A percentile compares a stretch with the other conserved stretches of the same genome.
These are phyloP conservation scores for Cephus rjabovi DNA, from an alignment of 2,888 invertebrate species.

Conservation along the genomic window DNA sequence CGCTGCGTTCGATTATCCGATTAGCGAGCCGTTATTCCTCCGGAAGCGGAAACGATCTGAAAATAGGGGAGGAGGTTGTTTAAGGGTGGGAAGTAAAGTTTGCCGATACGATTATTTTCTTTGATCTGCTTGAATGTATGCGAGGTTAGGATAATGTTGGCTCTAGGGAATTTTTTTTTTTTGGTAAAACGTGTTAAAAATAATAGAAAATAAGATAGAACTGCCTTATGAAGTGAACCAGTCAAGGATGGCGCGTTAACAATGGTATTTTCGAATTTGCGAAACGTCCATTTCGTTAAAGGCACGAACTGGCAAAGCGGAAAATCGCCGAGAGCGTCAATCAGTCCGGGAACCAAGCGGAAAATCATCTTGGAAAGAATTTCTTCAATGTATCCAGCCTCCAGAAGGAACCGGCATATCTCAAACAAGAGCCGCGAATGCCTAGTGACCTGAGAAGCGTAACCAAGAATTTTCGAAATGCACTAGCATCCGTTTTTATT, in stretches of 20 bases:
- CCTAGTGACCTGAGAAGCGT: constrained; percentile 61
- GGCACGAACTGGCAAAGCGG: constrained; percentile 45
- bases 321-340: constrained; percentile 56
- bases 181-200: neutral
- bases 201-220: constrained; percentile 11
- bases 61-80: neutral
- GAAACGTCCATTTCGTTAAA: constrained; percentile 17
- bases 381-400: neutral
- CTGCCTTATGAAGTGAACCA: neutral
- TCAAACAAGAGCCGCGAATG: constrained; percentile 39
- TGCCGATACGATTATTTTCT: neutral
- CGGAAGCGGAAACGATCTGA: constrained; percentile 45
- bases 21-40: constrained; percentile 28
- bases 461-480: constrained; percentile 53
- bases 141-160: neutral
- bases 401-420: neutral
- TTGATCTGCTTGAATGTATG: neutral
- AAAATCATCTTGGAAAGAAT: constrained; percentile 48
- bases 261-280: neutral
- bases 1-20: constrained; percentile 4
- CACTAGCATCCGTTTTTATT: constrained; percentile 24
- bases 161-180: neutral
- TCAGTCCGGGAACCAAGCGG: constrained; percentile 56
- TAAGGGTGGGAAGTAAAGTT: neutral
- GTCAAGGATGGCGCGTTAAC: neutral